Base-by-base conservation (phyloP, 2,113 vertebrate genomes). In the Peucedramus taeniatus region DNA sequence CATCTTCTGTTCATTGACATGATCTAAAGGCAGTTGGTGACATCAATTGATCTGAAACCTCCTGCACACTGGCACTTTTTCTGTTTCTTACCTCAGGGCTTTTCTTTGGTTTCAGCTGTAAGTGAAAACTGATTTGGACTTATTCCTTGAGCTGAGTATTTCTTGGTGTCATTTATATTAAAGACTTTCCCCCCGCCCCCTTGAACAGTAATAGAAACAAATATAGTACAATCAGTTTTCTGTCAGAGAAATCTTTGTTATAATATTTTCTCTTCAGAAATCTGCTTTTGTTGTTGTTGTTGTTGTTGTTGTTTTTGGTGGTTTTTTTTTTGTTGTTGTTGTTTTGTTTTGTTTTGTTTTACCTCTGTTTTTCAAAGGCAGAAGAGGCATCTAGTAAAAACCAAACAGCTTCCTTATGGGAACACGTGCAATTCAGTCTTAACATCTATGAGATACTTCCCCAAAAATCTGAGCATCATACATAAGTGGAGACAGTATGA, bases 401-500 rank as follows among this genome's bases (percentile, higher is more conserved):
- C 4, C 30, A 47, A 45, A 89, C 44, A 54, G 6, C 65, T 85
- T 85, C 59, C n/a, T 59, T 74, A 40, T 6, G 60, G 63, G 75
- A 93, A 68, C 82, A 80, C 4, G 56, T 80, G 54, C 61, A 83
- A 11, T 60, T 83, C 72, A 53, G 37, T 39, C 59, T 82, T 71
- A 24, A 70, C n/a, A 12, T 31, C 15, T 60, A 3, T 39, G 54
- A 68, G 30, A 18, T 28, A 42, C 3, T 8, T 45, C 20, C 64
- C 42, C 82, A 63, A 39, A 88, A 72, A 57, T 85, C 57, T 22
- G 45, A 49, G 40, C 20, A 28, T 51, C 8, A 14, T 23, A 16
- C 1, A 0, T 18, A 59, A 76, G 44, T 1, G 1, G 44, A 68
- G 60, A 19, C 28, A 42, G 12, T 6, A 22, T 10, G 51, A 69